These are phyloP conservation scores for Nycteola revayana DNA, from an alignment of 2,888 invertebrate genomes.

Conservation along the genomic window DNA sequence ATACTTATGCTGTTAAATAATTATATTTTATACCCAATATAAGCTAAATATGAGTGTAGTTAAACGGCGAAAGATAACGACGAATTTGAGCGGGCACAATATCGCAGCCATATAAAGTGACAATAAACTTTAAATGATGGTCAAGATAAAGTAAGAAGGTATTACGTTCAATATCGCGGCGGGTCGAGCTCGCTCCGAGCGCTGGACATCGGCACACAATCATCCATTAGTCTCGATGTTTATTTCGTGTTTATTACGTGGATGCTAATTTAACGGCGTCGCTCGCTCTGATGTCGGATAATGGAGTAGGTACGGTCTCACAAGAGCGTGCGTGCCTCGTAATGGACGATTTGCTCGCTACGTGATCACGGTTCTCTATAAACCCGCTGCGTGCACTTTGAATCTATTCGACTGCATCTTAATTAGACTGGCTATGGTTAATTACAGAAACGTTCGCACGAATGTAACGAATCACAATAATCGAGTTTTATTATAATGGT, in stretches of 20 bases:
- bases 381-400: conserved; percentile 31
- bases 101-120: conserved; percentile 62
- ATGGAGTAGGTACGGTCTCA: conserved; percentile 42
- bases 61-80: conserved; percentile 25
- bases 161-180: conserved; percentile 50
- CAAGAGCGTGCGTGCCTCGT: conserved; percentile 26
- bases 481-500: conserved; percentile 53
- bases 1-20: conserved; percentile 17
- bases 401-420: conserved; percentile 50
- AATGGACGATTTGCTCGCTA: conserved; percentile 37
- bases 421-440: conserved; percentile 49
- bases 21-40: conserved; percentile 25
- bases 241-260: conserved; percentile 68
- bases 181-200: conserved; percentile 28
- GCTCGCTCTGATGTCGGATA: conserved; percentile 48
- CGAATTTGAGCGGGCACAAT: conserved; percentile 50
- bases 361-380: conserved; percentile 37
- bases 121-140: conserved; percentile 66
- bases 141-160: conserved; percentile 58
- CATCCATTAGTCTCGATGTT: conserved; percentile 75
- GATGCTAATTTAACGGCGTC: conserved; percentile 58
- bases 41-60: conserved; percentile 10
- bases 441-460: conserved; percentile 44
- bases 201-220: conserved; percentile 38
- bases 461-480: conserved; percentile 58